Evolutionary conservation across 35 echinoderm and acorn worm genomes (phyloP), one percentile per base, ranked within the genome.

Genomic region (Eucidaris tribuloides): DNA sequence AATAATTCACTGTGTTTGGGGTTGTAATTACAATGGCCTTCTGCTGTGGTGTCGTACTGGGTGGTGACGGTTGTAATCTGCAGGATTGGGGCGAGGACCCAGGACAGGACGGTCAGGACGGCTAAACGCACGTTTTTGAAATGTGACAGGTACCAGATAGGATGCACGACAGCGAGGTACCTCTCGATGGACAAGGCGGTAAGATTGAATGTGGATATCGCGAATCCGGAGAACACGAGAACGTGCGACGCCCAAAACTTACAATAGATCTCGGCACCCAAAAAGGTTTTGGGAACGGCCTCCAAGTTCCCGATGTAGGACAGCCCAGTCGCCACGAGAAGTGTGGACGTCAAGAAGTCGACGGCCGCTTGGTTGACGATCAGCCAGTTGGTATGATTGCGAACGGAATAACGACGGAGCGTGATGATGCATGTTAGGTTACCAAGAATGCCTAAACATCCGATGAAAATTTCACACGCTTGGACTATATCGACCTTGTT

Each of bases 111-210:
- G 1, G 61, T 59, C 5, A 96, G 19, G 1, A 82, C 34, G 18
- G 50, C 18, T 7, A 81, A 38, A 20, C 20, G 61, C 1, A 40
- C 46, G 32, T 62, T 45, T 3, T 49, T 71, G 58, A 91, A 96
- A 38, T 85, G 48, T 28, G 38, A 32, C 6, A 50, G 38, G 58
- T 96, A 90, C 15, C 48, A 86, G 6, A 90, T 42, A 19, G 92
- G 87, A 66, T 90, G 83, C 22, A 96, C 25, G 29, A 88, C 90
- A 1, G 88, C 87, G 4, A 90, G 46, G 35, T 90, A 96, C 14
- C 92, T 28, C 61, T 96, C 92, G 45, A 96, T 35, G 5, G 92
- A 90, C 34, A 96, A 76, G 22, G 77, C 92, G 24, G 65, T 72
- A 20, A 96, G 60, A 41, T 96, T 96, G 82, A 86, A 86, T 0